Base-by-base conservation (phyloP, 2,797 vertebrate genomes). In the Otolemur crassicaudatus region DNA sequence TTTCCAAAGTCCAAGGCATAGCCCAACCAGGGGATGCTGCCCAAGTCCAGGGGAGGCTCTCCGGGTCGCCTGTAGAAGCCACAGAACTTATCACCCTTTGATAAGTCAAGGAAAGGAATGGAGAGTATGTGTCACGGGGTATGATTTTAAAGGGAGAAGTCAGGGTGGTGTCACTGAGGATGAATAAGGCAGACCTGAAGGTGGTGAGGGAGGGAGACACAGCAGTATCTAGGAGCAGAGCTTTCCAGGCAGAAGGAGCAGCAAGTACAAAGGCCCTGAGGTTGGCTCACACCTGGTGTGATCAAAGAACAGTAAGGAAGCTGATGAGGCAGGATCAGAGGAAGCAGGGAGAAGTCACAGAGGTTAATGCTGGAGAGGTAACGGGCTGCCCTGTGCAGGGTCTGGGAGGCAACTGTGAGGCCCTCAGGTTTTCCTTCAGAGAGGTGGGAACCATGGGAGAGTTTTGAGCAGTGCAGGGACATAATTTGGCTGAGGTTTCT, bases 1-100 rank as follows among this genome's bases (percentile, higher is more conserved):
- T 98, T 99, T 79, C 99, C 99, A 98, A 99, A 99, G 63, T 99
- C 99, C 85, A 99, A 98, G 2, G 99, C 99, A 22, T 99, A 98
- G 5, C 99, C 99, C 88, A 99, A 90, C 99, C 99, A 99, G 0
- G 99, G 99, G 91, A 99, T 98, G 0, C 97, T 9, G 27, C 99
- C 99, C 98, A 98, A 98, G 97, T 99, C 99, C 31, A 99, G 97
- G 34, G 99, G 99, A 1, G 99, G 99, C 46, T 99, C 99, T 0
- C 95, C 97, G 5, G 98, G 98, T 25, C 97, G 97, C 97, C 99
- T 99, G 98, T 65, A 96, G 86, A 90, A 93, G 16, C 20, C 96
- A 96, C 1, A 46, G 56, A 17, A 27, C 31, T 61, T 11, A 70
- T 82, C n/a, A 84, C 25, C 37, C 8, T 2, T 81, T 31, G 23